Evolutionary conservation across 2,888 invertebrate species (phyloP), one percentile per base, ranked within the genome.

Genomic region (Mantis religiosa): DNA sequence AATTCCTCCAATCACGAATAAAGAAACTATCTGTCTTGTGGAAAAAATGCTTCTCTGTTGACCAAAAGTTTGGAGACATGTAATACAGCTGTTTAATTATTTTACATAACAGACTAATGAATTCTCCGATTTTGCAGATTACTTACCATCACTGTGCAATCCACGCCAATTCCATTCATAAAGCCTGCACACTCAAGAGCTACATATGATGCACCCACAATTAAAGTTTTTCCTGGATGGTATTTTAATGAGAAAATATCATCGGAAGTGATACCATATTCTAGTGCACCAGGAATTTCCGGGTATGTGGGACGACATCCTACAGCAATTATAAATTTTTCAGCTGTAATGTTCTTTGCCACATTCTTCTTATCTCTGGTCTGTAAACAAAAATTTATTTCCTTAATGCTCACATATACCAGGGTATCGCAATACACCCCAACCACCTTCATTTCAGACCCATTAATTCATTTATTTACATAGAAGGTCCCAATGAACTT

Each of bases 111-210:
- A 89, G 0, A 28, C 6, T 41, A 12, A 41, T 41, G 12, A 41
- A 41, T 28, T 85, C 27, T 84, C 0, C 6, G 8, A 71, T 71
- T 25, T 71, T 15, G 15, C 20, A 71, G 25, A 20, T 71, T 82
- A 54, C 92, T 90, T 84, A 94, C 94, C 93, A 95, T 93, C 3
- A 95, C 93, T 20, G 93, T 93, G 2, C 93, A 93, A 88, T 94
- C 93, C 88, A 92, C 91, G 12, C 94, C 94, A n/a, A 94, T 88
- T 27, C 93, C 94, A n/a, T 92, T 92, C 71, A 95, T 92, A 91
- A 95, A 95, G 15, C 95, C 95, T 28, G 95, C 95, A 91, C 94
- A 94, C 91, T 95, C 95, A 85, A 95, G 92, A 27, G 95, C 93
- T 81, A 95, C 94, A 91, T 95, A 95, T 4, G 95, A 94, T 1